These are phyloP conservation scores for Takifugu flavidus DNA, from an alignment of 2,113 vertebrate species.

Conservation along the genomic window DNA sequence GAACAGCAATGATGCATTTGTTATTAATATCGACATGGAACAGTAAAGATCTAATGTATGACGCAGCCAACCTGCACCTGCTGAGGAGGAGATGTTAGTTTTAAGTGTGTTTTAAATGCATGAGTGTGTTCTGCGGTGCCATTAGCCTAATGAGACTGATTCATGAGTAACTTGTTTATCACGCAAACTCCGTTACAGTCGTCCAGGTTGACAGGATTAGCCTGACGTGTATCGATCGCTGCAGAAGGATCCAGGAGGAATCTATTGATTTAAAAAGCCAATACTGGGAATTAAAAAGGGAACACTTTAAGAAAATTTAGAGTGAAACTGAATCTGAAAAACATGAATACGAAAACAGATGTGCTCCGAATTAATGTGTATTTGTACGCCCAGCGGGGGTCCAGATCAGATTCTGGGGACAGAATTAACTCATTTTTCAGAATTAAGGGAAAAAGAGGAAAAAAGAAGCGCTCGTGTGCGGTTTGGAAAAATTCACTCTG, in stretches of 20 bases:
- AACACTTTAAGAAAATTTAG: background rate
- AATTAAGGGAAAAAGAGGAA: no score
- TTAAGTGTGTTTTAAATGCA: slow-evolving; percentile 6
- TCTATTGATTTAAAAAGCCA: slow-evolving; percentile 7
- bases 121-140: slow-evolving; percentile 5
- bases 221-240: slow-evolving; percentile 31
- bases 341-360: background rate
- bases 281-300: background rate
- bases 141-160: slow-evolving; percentile 48
- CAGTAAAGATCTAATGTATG: no score
- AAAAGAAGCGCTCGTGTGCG: no score
- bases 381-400: no score
- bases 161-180: slow-evolving; percentile 37
- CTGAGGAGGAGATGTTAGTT: no score
- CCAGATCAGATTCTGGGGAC: no score
- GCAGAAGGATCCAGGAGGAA: no score
- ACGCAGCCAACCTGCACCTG: background rate
- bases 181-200: slow-evolving; percentile 21
- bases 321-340: background rate
- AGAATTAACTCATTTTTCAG: no score
- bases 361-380: no score
- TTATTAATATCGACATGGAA: no score
- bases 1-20: no score
- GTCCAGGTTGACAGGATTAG: slow-evolving; percentile 17
- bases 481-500: no score